phyloP scores from a whole-genome alignment of 2,113 vertebrate species.

The Thomomys bottae region DNA sequence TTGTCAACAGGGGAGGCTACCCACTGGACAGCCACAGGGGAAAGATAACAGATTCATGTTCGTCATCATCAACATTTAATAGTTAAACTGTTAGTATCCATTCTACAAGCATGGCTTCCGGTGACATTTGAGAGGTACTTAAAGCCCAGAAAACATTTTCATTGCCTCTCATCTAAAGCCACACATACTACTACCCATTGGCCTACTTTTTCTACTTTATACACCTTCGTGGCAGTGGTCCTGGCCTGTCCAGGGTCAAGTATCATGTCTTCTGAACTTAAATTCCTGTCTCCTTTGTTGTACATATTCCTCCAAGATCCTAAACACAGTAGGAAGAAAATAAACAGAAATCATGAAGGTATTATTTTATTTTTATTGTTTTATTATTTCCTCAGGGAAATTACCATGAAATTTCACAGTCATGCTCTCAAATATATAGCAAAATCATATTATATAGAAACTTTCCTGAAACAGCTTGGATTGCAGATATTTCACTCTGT shows the following conservation, averaged over 20 bases:
- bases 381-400: constrained; percentile 28
- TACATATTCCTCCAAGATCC: background rate
- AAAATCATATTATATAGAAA: constrained; percentile 23
- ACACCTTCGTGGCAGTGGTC: background rate
- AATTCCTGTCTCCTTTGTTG: background rate
- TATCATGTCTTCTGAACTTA: background rate
- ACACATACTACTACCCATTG: background rate
- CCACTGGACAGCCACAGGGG: background rate
- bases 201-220: background rate
- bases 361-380: background rate
- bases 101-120: background rate
- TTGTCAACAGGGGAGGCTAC: background rate
- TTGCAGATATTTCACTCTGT: constrained; percentile 39
- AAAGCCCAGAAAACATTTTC: background rate
- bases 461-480: constrained; percentile 36
- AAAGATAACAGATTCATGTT: background rate
- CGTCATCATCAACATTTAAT: background rate
- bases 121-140: background rate
- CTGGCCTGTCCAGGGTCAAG: background rate
- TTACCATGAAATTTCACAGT: constrained; percentile 42
- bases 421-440: background rate
- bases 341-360: background rate
- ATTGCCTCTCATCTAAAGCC: background rate
- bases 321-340: background rate
- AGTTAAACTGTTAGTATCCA: background rate